Conservation (phyloP, 35 echinoderm and acorn worm species). For the Chiridota heheva region DNA sequence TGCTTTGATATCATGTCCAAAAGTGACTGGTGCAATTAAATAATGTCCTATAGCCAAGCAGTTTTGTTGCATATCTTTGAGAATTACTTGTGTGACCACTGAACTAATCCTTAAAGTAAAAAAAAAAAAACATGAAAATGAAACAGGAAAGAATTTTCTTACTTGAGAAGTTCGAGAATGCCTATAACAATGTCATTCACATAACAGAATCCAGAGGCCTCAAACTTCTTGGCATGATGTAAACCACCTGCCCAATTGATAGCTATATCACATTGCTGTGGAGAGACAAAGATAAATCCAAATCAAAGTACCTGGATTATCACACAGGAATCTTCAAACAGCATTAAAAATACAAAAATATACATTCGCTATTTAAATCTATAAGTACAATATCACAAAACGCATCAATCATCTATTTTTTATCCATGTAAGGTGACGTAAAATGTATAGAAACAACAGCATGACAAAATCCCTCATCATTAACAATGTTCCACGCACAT, state of each 20-base stretch:
- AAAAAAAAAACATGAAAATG: not conserved
- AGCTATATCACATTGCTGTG: constrained; percentile 98
- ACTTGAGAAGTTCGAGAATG: constrained; percentile 97
- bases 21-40: too few species aligned
- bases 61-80: not conserved
- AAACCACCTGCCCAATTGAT: constrained; percentile 98
- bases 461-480: too few species aligned
- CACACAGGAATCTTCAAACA: not conserved
- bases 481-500: too few species aligned
- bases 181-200: constrained; percentile 99
- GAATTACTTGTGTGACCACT: too few species aligned
- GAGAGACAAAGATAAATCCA: constrained; percentile 7
- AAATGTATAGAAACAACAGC: too few species aligned
- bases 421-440: too few species aligned
- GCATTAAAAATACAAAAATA: not conserved
- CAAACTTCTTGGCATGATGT: constrained; percentile 99
- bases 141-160: constrained; percentile 22
- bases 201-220: constrained; percentile 99
- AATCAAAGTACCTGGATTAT: not conserved
- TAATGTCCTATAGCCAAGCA: too few species aligned
- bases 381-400: not conserved
- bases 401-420: too few species aligned
- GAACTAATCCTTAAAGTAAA: not conserved
- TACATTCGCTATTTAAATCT: not conserved
- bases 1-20: too few species aligned